Conservation (phyloP, 1,140 invertebrate genomes). For the Drosophila virilis region DNA sequence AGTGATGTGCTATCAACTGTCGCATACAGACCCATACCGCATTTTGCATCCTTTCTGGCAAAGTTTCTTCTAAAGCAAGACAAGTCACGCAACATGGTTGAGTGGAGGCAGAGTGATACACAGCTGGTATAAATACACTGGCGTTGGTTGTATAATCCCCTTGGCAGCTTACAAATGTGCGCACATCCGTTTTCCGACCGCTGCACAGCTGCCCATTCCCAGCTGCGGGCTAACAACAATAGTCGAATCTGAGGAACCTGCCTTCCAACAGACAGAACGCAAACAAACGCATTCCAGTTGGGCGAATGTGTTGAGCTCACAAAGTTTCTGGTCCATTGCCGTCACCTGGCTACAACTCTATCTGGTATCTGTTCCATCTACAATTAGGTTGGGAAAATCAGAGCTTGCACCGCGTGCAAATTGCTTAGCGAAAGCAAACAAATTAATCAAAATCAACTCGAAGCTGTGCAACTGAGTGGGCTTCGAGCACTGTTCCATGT, state of each 20-base stretch:
- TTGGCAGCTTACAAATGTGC: conserved; percentile 75
- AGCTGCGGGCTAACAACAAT: conserved; percentile 46
- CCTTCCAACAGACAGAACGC: conserved; percentile 57
- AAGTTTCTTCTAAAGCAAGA: conserved; percentile 39
- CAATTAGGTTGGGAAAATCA: background rate
- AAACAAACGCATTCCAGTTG: conserved; percentile 79
- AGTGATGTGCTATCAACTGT: background rate
- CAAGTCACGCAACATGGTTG: conserved; percentile 11
- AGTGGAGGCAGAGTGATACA: background rate
- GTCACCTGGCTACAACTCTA: conserved; percentile 73
- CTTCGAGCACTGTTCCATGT: conserved; percentile 52
- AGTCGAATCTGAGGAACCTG: conserved; percentile 9
- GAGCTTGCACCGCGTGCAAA: too few species aligned
- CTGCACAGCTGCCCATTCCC: conserved; percentile 10
- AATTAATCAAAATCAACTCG: conserved; percentile 79
- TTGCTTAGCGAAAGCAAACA: conserved; percentile 77
- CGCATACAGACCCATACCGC: background rate
- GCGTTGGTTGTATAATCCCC: conserved; percentile 71
- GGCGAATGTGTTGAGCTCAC: conserved; percentile 70
- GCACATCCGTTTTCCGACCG: conserved; percentile 72
- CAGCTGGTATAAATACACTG: conserved; percentile 61
- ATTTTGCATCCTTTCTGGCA: background rate
- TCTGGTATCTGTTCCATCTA: conserved; percentile 47
- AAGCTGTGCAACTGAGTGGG: conserved; percentile 51
- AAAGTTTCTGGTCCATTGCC: conserved; percentile 69